Evolutionary conservation across 2,113 vertebrate genomes (phyloP).

Genomic region (Dasypus novemcinctus): DNA sequence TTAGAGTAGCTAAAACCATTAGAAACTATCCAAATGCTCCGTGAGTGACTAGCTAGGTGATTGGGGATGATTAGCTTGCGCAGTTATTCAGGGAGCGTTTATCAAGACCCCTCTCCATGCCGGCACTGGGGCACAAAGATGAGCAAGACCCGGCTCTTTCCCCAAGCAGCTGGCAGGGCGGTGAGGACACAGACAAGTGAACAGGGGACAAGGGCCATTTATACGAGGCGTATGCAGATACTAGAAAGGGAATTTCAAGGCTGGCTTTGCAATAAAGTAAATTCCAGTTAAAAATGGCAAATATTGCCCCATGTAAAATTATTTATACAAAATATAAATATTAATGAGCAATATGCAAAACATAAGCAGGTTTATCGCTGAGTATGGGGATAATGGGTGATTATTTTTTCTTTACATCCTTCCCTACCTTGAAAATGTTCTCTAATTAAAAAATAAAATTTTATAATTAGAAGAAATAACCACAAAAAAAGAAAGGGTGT

Average conservation of each 20-base stretch:
- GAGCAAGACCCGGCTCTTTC: neutral
- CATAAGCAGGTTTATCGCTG: neutral
- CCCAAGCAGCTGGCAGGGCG: neutral
- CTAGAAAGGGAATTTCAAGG: neutral
- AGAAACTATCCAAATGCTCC: slow-evolving; percentile 21
- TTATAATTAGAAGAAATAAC: slow-evolving; percentile 40
- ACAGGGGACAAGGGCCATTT: slow-evolving; percentile 42
- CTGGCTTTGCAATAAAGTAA: slow-evolving; percentile 32
- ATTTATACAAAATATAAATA: neutral
- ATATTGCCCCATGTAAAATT: neutral
- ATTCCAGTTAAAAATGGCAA: neutral
- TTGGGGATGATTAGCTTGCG: slow-evolving; percentile 35
- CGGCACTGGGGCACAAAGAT: neutral
- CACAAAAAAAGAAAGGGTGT: neutral
- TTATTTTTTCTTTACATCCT: neutral
- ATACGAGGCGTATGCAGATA: neutral
- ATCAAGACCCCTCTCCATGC: neutral
- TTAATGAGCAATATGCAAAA: neutral
- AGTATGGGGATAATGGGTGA: neutral
- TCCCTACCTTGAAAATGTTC: slow-evolving; percentile 18
- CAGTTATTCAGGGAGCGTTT: neutral
- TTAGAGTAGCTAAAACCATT: neutral
- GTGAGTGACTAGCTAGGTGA: neutral
- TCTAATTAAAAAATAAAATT: neutral
- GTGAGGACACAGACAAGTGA: neutral